Evolutionary conservation across 2,888 invertebrate species (phyloP), one percentile per base, ranked within the genome.

Genomic region (Agriotes lineatus): DNA sequence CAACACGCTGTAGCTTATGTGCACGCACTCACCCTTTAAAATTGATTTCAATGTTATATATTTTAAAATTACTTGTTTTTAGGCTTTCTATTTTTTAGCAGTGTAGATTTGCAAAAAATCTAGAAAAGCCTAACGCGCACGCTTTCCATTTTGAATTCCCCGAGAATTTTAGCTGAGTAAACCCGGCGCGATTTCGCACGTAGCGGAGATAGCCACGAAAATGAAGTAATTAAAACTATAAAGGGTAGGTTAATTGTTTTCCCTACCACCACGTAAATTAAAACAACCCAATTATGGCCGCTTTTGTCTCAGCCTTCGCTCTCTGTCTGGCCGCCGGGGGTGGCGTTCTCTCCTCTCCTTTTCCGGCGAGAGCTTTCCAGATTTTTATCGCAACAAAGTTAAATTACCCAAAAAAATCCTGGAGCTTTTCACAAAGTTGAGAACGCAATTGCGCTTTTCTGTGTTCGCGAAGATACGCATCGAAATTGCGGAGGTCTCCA

Each of bases 211-310:
- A 88, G 88, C 86, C 86, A 86, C 87, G 88, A 87, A 88, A 89
- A 90, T 89, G 89, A 89, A 89, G 89, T 90, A 90, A 90, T 90
- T 90, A 90, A 90, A 90, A 89, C 89, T 90, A 90, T 90, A 90
- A 90, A 90, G 89, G 88, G 88, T 86, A 88, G 87, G 89, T 89
- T 90, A 90, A 90, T 90, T 90, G 90, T 83, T 83, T 84, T 84
- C 83, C 84, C 85, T 83, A 83, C 82, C 83, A 82, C 82, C 83
- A 79, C 83, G 82, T 84, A 84, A 84, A 84, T 84, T 84, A 84
- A 84, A 84, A 84, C 84, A 82, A 83, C 80, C 83, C 84, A 84
- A 84, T 84, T 84, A 84, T 80, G 82, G 82, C 74, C 77, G 79
- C 80, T 80, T 80, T 81, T 82, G 83, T 82, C 79, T 78, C 67